Evolutionary conservation across 2,113 vertebrate species (phyloP).

Genomic region (Cettia cetti): DNA sequence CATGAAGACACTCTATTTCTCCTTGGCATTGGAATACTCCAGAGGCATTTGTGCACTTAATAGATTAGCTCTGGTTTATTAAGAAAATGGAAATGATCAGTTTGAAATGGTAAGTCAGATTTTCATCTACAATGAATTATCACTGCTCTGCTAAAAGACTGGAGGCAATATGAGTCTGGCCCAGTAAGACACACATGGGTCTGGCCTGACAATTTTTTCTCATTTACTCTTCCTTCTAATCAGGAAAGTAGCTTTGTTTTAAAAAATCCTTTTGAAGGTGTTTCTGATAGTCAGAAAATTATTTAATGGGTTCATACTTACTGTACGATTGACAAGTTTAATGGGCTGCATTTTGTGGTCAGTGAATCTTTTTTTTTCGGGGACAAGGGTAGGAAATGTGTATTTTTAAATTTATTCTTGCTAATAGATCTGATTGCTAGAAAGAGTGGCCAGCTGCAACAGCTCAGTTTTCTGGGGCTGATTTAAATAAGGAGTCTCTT

Average conservation of each 20-base stretch:
- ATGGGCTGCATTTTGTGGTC: neutral
- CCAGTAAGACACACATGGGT: neutral
- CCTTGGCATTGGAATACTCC: neutral
- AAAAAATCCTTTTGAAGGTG: neutral
- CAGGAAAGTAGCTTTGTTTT: neutral
- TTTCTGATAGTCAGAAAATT: constrained; percentile 11
- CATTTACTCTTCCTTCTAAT: neutral
- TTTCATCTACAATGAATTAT: neutral
- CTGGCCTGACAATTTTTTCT: neutral
- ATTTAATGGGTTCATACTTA: constrained; percentile 25
- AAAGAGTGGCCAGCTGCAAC: neutral
- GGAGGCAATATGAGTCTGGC: neutral
- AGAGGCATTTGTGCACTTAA: neutral
- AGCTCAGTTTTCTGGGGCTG: constrained; percentile 31
- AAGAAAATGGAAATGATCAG: neutral
- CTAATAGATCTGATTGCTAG: neutral
- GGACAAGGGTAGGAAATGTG: neutral
- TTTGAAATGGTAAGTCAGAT: neutral
- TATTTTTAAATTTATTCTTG: neutral
- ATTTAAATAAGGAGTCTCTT: constrained; percentile 47
- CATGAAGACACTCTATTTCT: neutral
- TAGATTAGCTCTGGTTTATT: neutral
- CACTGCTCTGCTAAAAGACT: neutral
- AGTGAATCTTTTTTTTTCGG: neutral
- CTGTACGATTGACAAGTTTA: neutral